These are phyloP conservation scores for Lytechinus variegatus DNA, from an alignment of 35 echinoderm and acorn worm species.

Conservation along the genomic window DNA sequence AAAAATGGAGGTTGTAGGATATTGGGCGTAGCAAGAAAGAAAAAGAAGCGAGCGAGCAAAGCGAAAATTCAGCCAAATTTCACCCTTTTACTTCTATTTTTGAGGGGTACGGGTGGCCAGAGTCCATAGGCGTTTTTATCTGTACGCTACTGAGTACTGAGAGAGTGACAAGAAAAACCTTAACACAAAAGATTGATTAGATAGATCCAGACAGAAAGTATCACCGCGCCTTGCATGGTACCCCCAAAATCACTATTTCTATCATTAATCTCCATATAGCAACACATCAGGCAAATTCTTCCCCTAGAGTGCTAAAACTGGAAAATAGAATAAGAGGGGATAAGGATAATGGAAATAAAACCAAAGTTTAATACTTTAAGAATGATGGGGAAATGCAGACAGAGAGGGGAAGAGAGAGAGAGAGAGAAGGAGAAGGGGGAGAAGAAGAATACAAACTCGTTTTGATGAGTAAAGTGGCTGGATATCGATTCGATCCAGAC, in stretches of 20 bases:
- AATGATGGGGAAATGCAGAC: not conserved
- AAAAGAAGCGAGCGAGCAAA: not conserved
- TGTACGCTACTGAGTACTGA: not conserved
- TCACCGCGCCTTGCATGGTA: not conserved
- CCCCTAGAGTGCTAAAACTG: not conserved
- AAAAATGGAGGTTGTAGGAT: not conserved
- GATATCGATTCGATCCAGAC: not conserved
- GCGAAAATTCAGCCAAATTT: too few relatives aligned
- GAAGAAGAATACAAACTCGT: not conserved
- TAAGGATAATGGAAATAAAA: too few relatives aligned
- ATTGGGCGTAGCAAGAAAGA: not conserved
- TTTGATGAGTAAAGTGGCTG: not conserved
- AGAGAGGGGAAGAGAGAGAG: not conserved
- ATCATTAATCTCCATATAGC: conserved; percentile 2
- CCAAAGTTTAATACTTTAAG: too few relatives aligned
- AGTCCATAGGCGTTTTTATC: too few relatives aligned
- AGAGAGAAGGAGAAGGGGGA: too few relatives aligned
- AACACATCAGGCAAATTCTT: not conserved
- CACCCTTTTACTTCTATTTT: too few relatives aligned
- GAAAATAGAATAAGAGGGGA: too few relatives aligned
- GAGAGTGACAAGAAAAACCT: not conserved
- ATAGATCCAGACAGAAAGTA: not conserved
- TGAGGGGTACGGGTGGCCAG: too few relatives aligned
- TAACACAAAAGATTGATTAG: not conserved
- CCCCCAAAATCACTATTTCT: not conserved